A percentile compares a stretch with the other conserved stretches of the same genome.
Evolutionary conservation across 2,797 vertebrate species (phyloP).

Genomic region (Glossophaga mutica): DNA sequence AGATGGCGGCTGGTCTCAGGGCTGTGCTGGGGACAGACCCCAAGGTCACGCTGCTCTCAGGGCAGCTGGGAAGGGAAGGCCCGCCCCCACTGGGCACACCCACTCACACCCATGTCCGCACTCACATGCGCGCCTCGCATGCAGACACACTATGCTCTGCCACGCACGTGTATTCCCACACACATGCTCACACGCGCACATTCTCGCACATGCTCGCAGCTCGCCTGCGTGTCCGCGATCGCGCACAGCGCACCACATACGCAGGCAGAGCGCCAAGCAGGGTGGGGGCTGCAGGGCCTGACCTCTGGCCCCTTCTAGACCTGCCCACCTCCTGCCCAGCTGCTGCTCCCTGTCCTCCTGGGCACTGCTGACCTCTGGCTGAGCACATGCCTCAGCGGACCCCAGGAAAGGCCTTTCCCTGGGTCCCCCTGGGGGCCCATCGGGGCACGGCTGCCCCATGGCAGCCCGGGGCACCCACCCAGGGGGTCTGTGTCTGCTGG

Average conservation of each 20-base stretch:
- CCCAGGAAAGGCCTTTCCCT: background rate
- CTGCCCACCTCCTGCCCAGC: background rate
- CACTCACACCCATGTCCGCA: background rate
- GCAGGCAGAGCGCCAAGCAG: background rate
- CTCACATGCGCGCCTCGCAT: background rate
- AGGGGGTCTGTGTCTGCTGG: background rate
- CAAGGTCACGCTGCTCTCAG: background rate
- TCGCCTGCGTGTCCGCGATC: background rate
- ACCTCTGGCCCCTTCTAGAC: background rate
- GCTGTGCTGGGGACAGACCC: background rate
- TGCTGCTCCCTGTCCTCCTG: too few relatives aligned
- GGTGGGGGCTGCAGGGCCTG: background rate
- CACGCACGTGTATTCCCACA: background rate
- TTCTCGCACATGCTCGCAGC: background rate
- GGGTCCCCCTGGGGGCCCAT: background rate
- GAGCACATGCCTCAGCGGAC: background rate
- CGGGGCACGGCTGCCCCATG: background rate
- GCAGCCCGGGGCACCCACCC: rapidly evolving
- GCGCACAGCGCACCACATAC: too few relatives aligned
- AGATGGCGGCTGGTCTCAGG: background rate
- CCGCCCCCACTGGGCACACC: background rate
- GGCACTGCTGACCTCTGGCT: too few relatives aligned
- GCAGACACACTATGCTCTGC: background rate
- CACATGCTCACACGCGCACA: background rate
- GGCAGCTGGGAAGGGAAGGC: background rate